Percentiles rank a stretch among this genome's conserved stretches.
Conservation (phyloP, 2,888 invertebrate genomes). For the Emmelina monodactyla region DNA sequence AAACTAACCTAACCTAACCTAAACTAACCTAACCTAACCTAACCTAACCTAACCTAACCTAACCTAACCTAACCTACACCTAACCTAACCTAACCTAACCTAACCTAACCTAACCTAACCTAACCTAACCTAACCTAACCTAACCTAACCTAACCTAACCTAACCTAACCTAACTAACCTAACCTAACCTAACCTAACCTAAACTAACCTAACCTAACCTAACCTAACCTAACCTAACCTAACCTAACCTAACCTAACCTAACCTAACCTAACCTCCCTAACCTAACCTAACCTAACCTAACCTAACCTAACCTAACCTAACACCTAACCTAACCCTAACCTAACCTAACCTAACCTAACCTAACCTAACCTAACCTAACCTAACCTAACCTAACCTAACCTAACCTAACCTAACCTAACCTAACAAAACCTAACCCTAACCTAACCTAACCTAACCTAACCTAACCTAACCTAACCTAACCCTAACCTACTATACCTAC, state of each 20-base stretch:
- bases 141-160: neutral
- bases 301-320: slow-evolving; percentile 13
- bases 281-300: slow-evolving; percentile 13
- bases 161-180: slow-evolving; percentile 16
- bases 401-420: slow-evolving; percentile 14
- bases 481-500: slow-evolving; percentile 12
- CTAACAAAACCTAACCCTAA: slow-evolving; percentile 14
- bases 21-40: slow-evolving; percentile 1
- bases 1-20: slow-evolving; percentile 10
- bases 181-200: slow-evolving; percentile 18
- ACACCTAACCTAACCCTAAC: no score
- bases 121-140: no score
- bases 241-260: slow-evolving; percentile 9
- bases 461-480: slow-evolving; percentile 14
- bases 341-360: slow-evolving; percentile 14
- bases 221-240: slow-evolving; percentile 7
- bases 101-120: slow-evolving; percentile 15
- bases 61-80: slow-evolving; percentile 9
- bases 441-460: slow-evolving; percentile 14
- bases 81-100: slow-evolving; percentile 15
- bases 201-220: slow-evolving; percentile 16
- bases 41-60: slow-evolving; percentile 3
- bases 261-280: slow-evolving; percentile 9
- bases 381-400: slow-evolving; percentile 14
- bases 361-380: slow-evolving; percentile 14